Evolutionary conservation across 2,113 vertebrate genomes (phyloP).

Genomic region (Cinclus mexicanus): DNA sequence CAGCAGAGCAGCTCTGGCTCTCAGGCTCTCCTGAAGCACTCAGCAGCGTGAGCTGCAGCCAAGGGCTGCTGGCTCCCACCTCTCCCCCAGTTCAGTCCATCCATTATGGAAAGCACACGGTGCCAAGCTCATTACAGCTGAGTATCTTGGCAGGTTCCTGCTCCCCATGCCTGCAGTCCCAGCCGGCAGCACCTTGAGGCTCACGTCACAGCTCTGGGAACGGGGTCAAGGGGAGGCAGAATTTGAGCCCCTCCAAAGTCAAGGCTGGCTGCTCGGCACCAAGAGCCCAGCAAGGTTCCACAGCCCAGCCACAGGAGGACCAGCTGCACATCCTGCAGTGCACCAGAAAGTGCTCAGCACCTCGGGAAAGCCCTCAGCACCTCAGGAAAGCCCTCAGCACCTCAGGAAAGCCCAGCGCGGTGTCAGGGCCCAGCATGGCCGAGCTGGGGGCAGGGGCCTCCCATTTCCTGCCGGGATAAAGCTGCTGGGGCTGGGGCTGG

Average conservation of each 20-base stretch:
- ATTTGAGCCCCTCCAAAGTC: neutral
- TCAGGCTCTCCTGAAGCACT: neutral
- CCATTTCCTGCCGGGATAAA: neutral
- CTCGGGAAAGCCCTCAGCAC: neutral
- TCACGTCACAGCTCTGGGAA: accelerated
- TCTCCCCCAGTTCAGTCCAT: neutral
- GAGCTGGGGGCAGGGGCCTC: slow-evolving; percentile 17
- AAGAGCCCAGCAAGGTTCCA: accelerated
- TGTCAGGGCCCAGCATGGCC: accelerated
- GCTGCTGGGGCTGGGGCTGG: neutral
- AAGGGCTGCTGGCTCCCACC: neutral
- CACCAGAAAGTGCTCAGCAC: neutral
- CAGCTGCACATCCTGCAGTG: neutral
- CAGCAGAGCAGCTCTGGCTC: accelerated
- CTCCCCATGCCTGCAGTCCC: neutral
- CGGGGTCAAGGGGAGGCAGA: neutral
- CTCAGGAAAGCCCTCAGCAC: neutral
- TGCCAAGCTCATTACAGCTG: accelerated
- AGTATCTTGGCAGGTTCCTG: neutral
- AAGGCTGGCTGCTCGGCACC: neutral
- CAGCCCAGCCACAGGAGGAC: neutral
- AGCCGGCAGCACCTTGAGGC: accelerated
- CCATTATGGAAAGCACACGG: accelerated
- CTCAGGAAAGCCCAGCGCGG: neutral
- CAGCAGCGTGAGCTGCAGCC: neutral